A percentile compares a stretch with the other conserved stretches of the same genome.
These are phyloP conservation scores for Ambastaia sidthimunki DNA, from an alignment of 2,797 vertebrate genomes.

Conservation along the genomic window DNA sequence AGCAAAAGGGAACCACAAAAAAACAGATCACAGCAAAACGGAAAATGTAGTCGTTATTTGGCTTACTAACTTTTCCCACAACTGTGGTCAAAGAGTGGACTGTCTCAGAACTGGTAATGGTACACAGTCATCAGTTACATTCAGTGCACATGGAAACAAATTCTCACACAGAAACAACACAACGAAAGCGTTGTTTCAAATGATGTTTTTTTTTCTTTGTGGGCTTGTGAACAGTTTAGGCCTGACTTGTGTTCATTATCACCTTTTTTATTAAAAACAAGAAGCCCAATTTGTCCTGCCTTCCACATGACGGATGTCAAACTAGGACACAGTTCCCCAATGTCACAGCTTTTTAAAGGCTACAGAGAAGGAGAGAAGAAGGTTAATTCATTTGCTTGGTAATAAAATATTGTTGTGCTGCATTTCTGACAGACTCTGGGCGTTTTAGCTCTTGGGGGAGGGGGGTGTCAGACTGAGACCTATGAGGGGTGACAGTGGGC, in stretches of 20 bases:
- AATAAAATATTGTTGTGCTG: slow-evolving; percentile 8
- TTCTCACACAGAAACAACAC: neutral
- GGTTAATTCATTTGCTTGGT: slow-evolving; percentile 35
- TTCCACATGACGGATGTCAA: slow-evolving; percentile 30
- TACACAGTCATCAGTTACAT: neutral
- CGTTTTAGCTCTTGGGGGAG: too few relatives aligned
- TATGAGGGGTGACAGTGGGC: neutral
- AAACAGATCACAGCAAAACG: neutral
- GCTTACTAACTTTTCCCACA: neutral
- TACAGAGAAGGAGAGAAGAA: slow-evolving; percentile 19
- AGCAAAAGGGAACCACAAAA: neutral
- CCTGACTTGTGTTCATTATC: slow-evolving; percentile 20
- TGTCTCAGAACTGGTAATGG: neutral
- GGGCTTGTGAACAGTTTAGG: neutral
- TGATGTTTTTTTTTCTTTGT: neutral
- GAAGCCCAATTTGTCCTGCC: slow-evolving; percentile 10
- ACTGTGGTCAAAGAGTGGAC: slow-evolving; percentile 12
- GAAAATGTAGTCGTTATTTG: neutral
- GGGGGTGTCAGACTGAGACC: neutral
- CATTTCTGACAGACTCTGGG: neutral
- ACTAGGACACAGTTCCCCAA: slow-evolving; percentile 45
- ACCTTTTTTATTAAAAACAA: slow-evolving; percentile 31
- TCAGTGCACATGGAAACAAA: neutral
- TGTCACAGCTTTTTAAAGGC: slow-evolving; percentile 41
- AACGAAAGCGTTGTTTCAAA: neutral